Conservation (phyloP, 30 jellyfish, hydroid and myxozoan genomes). For the Hydractinia symbiolongicarpus region DNA sequence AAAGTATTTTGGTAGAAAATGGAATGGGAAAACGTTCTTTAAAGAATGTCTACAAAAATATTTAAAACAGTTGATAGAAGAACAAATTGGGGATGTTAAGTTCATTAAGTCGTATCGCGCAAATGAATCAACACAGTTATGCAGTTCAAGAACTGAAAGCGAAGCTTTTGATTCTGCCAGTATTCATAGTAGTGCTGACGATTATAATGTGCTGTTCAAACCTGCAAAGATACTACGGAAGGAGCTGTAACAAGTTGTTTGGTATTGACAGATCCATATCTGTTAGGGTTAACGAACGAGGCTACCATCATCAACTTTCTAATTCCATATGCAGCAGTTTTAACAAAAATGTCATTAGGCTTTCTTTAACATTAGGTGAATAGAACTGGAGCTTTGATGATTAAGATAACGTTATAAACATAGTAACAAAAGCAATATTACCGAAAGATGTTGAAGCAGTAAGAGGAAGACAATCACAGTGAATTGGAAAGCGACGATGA, state of each 20-base stretch:
- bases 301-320: slow-evolving; percentile 10
- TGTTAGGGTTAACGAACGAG: slow-evolving; percentile 11
- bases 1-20: neutral
- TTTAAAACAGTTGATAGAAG: slow-evolving; percentile 1
- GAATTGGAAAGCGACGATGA: slow-evolving; percentile 12
- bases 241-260: neutral
- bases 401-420: neutral
- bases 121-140: slow-evolving; percentile 3
- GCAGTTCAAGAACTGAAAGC: slow-evolving; percentile 11
- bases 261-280: slow-evolving; percentile 3
- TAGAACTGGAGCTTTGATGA: neutral
- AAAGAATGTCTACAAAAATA: neutral
- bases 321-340: too few species aligned
- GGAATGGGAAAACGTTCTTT: slow-evolving; percentile 7
- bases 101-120: slow-evolving; percentile 1
- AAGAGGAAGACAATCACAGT: slow-evolving; percentile 6
- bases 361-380: neutral
- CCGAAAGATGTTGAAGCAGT: neutral
- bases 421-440: slow-evolving; percentile 2
- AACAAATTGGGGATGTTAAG: slow-evolving; percentile 8
- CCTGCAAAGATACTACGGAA: slow-evolving; percentile 6
- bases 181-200: slow-evolving; percentile 9
- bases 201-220: neutral
- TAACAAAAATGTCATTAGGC: neutral
- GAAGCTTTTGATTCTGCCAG: slow-evolving; percentile 9